Evolutionary conservation across 2,888 invertebrate genomes (phyloP), one percentile per base, ranked within the genome.

Genomic region (Agrypnus murinus): DNA sequence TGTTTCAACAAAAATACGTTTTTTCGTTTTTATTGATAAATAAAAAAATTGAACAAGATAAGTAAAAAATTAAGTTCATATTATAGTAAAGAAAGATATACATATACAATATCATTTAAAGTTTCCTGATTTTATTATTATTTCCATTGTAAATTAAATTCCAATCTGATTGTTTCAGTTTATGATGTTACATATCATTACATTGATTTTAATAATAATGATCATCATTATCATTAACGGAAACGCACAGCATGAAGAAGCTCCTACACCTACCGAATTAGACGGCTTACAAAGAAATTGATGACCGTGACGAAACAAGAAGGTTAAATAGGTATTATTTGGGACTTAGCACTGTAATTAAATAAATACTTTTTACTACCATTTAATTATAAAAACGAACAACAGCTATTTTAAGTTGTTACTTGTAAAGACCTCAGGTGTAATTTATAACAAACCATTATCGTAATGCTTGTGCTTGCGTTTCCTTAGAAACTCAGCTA

Each of bases 221-320:
- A 55, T 55, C 14, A n/a, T n/a, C n/a, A n/a, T n/a, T n/a, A n/a
- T n/a, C n/a, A n/a, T n/a, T n/a, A 17, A 36, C 34, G 55, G 55
- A 55, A 55, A 55, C 9, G 48, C 36, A 55, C 55, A 36, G 55
- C 55, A 36, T 55, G 55, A 38, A n/a, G n/a, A n/a, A 55, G 19
- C 15, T 8, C 14, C 7, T 25, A n/a, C n/a, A n/a, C 25, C 31
- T 55, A 55, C 55, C 36, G 32, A 55, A 55, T 36, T 50, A 36
- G 32, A n/a, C 14, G 53, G 34, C n/a, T 55, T 55, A 55, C 55
- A 36, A 36, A 17, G 34, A 38, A 36, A 15, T 14, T 36, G 34
- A 38, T 36, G 55, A 36, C 55, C 55, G 36, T 55, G 55, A 55
- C 36, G 9, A 55, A 36, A 36, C 12, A 50, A 31, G 19, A 50